Evolutionary conservation across 2,888 invertebrate species (phyloP), one percentile per base, ranked within the genome.

Genomic region (Psylliodes chrysocephalus): DNA sequence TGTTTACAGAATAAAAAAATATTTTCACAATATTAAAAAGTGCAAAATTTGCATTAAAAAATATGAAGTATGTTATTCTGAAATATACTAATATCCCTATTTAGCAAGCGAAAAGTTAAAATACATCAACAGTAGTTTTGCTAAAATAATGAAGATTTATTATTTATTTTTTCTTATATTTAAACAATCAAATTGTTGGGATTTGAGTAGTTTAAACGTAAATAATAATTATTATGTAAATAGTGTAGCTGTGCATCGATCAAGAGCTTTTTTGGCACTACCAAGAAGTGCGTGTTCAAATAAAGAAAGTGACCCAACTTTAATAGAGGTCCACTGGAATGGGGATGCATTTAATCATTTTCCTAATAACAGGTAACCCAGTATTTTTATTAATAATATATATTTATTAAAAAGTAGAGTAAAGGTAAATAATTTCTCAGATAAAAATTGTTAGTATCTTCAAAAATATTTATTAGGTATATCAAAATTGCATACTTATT

Each of bases 241-340:
- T 59, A 82, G 80, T 71, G 78, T 84, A 17, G 77, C 79, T 0
- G 72, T 83, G 8, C 83, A 81, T 73, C 78, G 79, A 67, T 82
- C 80, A 63, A 78, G 81, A 33, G 84, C 80, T 4, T 84, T 82
- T 74, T 67, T 84, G 12, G 78, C 82, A 1, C 71, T 84, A 53
- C 83, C 84, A 1, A 74, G 82, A 70, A 76, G 72, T 63, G 69
- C 74, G 5, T 80, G 79, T 52, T 70, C 71, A 40, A 75, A 77
- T 44, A 75, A 75, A 28, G 35, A 71, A 22, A 76, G 73, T 8
- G 61, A 70, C 62, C 78, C 80, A 3, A 83, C 83, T 7, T 69
- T 84, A 46, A 67, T 83, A 5, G 83, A 84, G 72, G 78, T 78
- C 1, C 75, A 78, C 3, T 83, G 83, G 82, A 78, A 78, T 10